phyloP scores from a whole-genome alignment of 2,888 invertebrate species.

The Apoda limacodes region DNA sequence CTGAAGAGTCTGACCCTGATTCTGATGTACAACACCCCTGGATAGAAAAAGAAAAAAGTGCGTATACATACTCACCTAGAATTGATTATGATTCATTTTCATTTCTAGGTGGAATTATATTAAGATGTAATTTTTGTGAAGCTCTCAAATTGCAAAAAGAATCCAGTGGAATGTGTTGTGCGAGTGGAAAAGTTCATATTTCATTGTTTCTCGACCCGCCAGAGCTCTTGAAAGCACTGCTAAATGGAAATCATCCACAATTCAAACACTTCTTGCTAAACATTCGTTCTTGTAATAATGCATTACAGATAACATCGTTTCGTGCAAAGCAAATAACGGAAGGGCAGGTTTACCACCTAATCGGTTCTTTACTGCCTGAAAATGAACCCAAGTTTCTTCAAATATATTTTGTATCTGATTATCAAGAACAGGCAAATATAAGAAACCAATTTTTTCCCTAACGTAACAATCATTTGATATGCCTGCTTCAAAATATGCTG shows the following conservation, averaged over 20 bases:
- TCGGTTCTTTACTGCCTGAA: slow-evolving; percentile 10
- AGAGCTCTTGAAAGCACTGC: slow-evolving; percentile 11
- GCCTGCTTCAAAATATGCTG: slow-evolving; percentile 18
- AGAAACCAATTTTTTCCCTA: slow-evolving; percentile 10
- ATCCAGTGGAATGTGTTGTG: slow-evolving; percentile 15
- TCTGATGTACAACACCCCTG: neutral
- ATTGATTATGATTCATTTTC: slow-evolving; percentile 4
- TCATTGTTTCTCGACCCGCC: slow-evolving; percentile 10
- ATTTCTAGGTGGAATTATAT: slow-evolving; percentile 6
- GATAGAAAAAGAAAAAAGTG: neutral
- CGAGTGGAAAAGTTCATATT: slow-evolving; percentile 12
- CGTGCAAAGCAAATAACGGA: slow-evolving; percentile 19
- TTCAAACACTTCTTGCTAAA: slow-evolving; percentile 19
- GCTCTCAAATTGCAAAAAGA: slow-evolving; percentile 14
- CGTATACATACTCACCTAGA: slow-evolving; percentile 1
- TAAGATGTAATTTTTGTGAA: slow-evolving; percentile 7
- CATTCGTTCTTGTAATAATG: slow-evolving; percentile 16
- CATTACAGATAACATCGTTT: slow-evolving; percentile 22
- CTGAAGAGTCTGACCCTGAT: slow-evolving; percentile 3
- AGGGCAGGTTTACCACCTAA: slow-evolving; percentile 6
- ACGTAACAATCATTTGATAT: slow-evolving; percentile 17
- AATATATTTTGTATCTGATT: slow-evolving; percentile 22
- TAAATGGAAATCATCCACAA: slow-evolving; percentile 10
- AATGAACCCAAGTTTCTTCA: slow-evolving; percentile 19
- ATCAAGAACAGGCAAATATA: slow-evolving; percentile 15